These are phyloP conservation scores for Mythimna lalbum DNA, from an alignment of 2,888 invertebrate genomes.

Conservation along the genomic window DNA sequence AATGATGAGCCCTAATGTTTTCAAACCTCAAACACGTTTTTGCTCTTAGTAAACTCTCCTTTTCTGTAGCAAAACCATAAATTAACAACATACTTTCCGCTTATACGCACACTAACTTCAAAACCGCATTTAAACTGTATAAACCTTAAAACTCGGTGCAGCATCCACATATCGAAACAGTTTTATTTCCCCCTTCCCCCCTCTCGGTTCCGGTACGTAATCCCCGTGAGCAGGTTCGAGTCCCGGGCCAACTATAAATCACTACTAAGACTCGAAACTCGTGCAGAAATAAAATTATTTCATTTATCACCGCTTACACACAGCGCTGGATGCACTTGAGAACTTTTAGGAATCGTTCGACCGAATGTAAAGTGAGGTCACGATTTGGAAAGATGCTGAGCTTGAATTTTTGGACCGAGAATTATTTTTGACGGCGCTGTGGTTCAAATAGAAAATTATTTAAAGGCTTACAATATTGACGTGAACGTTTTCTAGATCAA, in stretches of 20 bases:
- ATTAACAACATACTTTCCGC: slow-evolving; percentile 27
- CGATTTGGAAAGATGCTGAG: background rate
- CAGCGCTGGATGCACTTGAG: slow-evolving; percentile 57
- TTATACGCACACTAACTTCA: slow-evolving; percentile 33
- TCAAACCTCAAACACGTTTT: slow-evolving; percentile 8
- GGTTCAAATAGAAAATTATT: slow-evolving; percentile 2
- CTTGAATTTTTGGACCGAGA: slow-evolving; percentile 4
- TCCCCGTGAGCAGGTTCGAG: slow-evolving; percentile 64
- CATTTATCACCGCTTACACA: slow-evolving; percentile 64
- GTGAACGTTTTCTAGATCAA: too few species aligned
- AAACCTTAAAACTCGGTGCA: slow-evolving; percentile 50
- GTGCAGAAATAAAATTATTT: slow-evolving; percentile 65
- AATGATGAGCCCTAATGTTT: background rate
- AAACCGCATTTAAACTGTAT: slow-evolving; percentile 47
- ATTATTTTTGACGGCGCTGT: slow-evolving; percentile 1
- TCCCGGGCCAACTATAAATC: slow-evolving; percentile 63
- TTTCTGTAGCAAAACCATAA: slow-evolving; percentile 21
- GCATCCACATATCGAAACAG: slow-evolving; percentile 62
- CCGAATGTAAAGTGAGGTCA: slow-evolving; percentile 27
- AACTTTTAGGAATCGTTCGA: slow-evolving; percentile 55
- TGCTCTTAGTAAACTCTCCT: slow-evolving; percentile 11
- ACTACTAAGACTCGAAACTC: slow-evolving; percentile 65
- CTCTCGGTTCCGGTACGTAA: slow-evolving; percentile 54
- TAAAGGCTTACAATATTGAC: too few species aligned
- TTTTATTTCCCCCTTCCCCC: slow-evolving; percentile 47